A percentile compares a stretch with the other conserved stretches of the same genome.
These are phyloP conservation scores for Rhinatrema bivittatum DNA, from an alignment of 2,797 vertebrate species.

Conservation along the genomic window DNA sequence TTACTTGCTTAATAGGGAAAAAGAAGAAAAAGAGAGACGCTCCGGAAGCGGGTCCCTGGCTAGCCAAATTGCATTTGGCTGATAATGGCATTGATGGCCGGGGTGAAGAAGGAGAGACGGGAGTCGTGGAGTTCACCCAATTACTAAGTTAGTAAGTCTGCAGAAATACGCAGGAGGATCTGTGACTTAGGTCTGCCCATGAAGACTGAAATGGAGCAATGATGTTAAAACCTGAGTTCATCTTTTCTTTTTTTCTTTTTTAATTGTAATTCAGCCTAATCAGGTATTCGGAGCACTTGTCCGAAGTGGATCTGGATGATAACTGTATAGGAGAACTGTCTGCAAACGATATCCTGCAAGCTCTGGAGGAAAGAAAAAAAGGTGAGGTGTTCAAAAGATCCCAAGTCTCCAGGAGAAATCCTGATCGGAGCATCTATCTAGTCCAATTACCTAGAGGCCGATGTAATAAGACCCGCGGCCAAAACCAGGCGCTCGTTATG, in stretches of 20 bases:
- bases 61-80: slow-evolving; percentile 40
- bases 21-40: slow-evolving; percentile 18
- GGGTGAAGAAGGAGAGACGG: slow-evolving; percentile 16
- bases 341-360: slow-evolving; percentile 27
- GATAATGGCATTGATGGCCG: slow-evolving; percentile 47
- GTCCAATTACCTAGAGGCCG: neutral
- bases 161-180: neutral
- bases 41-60: slow-evolving; percentile 29
- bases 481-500: too few relatives aligned
- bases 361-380: slow-evolving; percentile 32
- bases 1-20: slow-evolving; percentile 21
- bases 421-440: too few relatives aligned
- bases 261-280: slow-evolving; percentile 36
- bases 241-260: too few relatives aligned
- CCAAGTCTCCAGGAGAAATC: neutral
- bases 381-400: slow-evolving; percentile 4
- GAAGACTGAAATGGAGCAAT: too few relatives aligned
- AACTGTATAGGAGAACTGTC: slow-evolving; percentile 33
- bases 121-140: slow-evolving; percentile 27
- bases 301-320: slow-evolving; percentile 44
- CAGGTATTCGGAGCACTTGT: slow-evolving; percentile 30
- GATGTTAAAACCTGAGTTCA: too few relatives aligned
- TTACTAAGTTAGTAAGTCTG: slow-evolving; percentile 38
- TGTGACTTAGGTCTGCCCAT: neutral
- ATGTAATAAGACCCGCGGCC: too few relatives aligned